Base-by-base conservation (phyloP, 2,797 vertebrate genomes). In the Lateolabrax maculatus region DNA sequence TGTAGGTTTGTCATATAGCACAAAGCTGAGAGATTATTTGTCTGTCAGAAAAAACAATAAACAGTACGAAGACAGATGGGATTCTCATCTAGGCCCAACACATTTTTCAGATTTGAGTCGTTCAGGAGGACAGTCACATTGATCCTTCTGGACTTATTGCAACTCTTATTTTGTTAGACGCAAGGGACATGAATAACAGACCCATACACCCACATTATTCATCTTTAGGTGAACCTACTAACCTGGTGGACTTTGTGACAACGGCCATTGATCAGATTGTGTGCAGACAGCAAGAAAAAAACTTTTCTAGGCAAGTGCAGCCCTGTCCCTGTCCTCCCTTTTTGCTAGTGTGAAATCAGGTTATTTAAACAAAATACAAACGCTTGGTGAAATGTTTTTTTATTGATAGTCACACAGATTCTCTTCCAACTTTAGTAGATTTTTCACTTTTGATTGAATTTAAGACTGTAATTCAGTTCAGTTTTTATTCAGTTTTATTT, bases 31-130 rank as follows among this genome's bases (percentile, higher is more conserved):
- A 77, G 64, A 88, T 87, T 74, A 84, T 87, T 64, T 72, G 41
- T 70, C 72, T 51, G 84, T 87, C 84, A 71, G 73, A 80, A 63
- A 80, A 72, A 81, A 85, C 80, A 84, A 80, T 75, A 82, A 87
- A 87, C 79, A 85, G 70, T 57, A 71, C 43, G 70, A 72, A 84
- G 84, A 90, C 76, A 46, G 79, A 91, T 87, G 81, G 69, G 71
- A 66, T 75, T 65, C 51, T 29, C 13, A 13, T 48, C 53, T 31
- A 29, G 69, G 60, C 61, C 19, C 36, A 78, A 77, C 41, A 73
- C 52, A 84, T 87, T 87, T 87, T 46, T 86, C 81, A 88, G 65
- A 79, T 80, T 73, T 37, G 65, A 83, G 79, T 53, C 61, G 56
- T 61, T 81, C 62, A 64, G 57, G 77, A 79, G 65, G 75, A 85